phyloP scores from a whole-genome alignment of 2,888 invertebrate genomes.

The Limnephilus rhombicus region DNA sequence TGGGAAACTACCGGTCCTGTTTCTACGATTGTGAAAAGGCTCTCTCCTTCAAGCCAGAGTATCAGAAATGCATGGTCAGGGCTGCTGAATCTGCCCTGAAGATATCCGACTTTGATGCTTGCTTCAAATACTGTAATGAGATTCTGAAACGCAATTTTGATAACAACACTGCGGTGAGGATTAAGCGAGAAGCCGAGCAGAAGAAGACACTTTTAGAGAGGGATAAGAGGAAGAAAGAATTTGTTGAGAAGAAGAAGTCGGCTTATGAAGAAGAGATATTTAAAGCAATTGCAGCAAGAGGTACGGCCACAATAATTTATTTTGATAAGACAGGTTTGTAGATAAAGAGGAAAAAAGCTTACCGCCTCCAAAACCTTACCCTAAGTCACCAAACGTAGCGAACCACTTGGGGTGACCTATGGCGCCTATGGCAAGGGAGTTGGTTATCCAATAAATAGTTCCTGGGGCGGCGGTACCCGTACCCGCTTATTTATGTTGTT shows the following conservation, averaged over 20 bases:
- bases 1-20: conserved; percentile 90
- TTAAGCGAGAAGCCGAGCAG: conserved; percentile 74
- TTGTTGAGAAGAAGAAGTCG: conserved; percentile 72
- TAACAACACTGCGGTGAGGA: conserved; percentile 74
- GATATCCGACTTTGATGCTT: conserved; percentile 83
- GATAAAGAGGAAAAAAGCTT: no score
- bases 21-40: conserved; percentile 90
- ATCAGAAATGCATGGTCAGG: conserved; percentile 86
- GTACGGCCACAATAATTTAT: conserved; percentile 64
- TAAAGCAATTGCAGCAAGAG: conserved; percentile 73
- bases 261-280: conserved; percentile 73
- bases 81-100: conserved; percentile 86
- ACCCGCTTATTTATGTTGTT: no score
- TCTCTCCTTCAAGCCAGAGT: conserved; percentile 84
- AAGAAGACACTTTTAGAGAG: conserved; percentile 76
- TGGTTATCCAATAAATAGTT: no score
- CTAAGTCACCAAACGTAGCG: no score
- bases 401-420: no score
- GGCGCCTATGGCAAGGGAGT: no score
- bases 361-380: no score
- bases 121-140: conserved; percentile 84
- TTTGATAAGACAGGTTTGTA: no score
- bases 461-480: no score
- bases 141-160: conserved; percentile 79
- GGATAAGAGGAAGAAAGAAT: conserved; percentile 77